Conservation (phyloP, 2,888 invertebrate genomes). For the Limnephilus lunatus region DNA sequence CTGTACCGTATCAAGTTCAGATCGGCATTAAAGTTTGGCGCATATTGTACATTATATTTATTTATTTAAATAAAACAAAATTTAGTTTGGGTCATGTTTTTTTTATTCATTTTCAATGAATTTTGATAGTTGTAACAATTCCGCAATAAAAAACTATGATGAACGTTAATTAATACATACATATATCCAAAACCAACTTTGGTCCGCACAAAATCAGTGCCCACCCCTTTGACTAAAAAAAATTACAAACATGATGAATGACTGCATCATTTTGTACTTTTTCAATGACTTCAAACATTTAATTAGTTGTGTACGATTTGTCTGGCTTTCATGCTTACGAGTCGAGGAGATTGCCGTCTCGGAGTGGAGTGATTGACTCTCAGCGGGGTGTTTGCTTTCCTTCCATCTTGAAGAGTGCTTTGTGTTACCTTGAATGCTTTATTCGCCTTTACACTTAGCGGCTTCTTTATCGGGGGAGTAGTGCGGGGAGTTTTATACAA, state of each 20-base stretch:
- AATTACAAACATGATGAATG: background rate
- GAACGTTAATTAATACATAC: background rate
- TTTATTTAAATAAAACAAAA: background rate
- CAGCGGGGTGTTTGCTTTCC: constrained; percentile 79
- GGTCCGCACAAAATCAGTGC: background rate
- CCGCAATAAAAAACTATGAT: background rate
- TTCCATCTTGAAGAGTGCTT: constrained; percentile 70
- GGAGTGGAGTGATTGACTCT: constrained; percentile 72
- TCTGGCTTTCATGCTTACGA: constrained; percentile 60
- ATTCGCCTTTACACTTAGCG: constrained; percentile 77
- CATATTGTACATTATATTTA: background rate
- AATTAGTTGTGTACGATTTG: constrained; percentile 50
- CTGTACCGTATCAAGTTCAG: no score
- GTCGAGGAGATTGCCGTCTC: constrained; percentile 69
- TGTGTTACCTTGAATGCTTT: constrained; percentile 77
- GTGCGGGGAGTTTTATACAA: constrained; percentile 68
- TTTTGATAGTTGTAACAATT: background rate
- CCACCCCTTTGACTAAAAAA: background rate
- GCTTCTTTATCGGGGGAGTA: constrained; percentile 79
- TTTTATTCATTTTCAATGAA: constrained; percentile 40
- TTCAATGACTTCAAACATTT: constrained; percentile 5
- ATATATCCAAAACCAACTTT: background rate
- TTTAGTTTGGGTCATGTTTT: background rate
- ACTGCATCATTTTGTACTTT: constrained; percentile 21
- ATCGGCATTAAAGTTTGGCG: no score